Evolutionary conservation across 35 echinoderm and acorn worm species (phyloP).

Genomic region (Nesometra sesokonis): DNA sequence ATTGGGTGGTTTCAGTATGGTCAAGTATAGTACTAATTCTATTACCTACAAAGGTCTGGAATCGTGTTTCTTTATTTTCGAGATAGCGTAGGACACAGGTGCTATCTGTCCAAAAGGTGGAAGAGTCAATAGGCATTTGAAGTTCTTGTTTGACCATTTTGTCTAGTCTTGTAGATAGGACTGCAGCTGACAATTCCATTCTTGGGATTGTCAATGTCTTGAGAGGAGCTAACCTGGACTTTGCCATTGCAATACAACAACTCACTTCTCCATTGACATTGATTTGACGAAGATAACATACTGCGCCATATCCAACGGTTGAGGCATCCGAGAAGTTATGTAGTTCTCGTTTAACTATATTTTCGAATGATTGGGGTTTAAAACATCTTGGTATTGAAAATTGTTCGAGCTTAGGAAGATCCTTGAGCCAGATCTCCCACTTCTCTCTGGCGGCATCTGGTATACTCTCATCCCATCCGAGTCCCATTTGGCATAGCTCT

Average conservation of each 20-base stretch:
- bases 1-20: conserved; percentile 20
- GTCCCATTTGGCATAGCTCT: conserved; percentile 10
- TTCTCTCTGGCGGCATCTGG: not conserved
- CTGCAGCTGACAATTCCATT: conserved; percentile 50
- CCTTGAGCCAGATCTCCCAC: conserved; percentile 36
- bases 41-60: conserved; percentile 57
- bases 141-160: conserved; percentile 18
- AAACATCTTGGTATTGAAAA: conserved; percentile 36
- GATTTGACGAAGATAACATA: conserved; percentile 33
- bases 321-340: conserved; percentile 75
- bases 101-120: conserved; percentile 58
- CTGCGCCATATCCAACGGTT: conserved; percentile 32
- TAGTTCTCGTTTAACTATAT: conserved; percentile 16
- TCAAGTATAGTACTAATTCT: conserved; percentile 20
- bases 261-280: conserved; percentile 2
- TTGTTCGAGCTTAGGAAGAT: conserved; percentile 28
- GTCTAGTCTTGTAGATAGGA: conserved; percentile 23
- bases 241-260: conserved; percentile 29
- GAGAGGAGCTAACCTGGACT: conserved; percentile 35
- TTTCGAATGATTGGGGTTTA: not conserved
- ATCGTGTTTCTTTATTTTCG: conserved; percentile 6
- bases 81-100: conserved; percentile 49
- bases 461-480: conserved; percentile 39
- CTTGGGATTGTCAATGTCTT: conserved; percentile 32
- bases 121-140: not conserved